Evolutionary conservation across 2,888 invertebrate species (phyloP).

Genomic region (Drosophila heteroneura): DNA sequence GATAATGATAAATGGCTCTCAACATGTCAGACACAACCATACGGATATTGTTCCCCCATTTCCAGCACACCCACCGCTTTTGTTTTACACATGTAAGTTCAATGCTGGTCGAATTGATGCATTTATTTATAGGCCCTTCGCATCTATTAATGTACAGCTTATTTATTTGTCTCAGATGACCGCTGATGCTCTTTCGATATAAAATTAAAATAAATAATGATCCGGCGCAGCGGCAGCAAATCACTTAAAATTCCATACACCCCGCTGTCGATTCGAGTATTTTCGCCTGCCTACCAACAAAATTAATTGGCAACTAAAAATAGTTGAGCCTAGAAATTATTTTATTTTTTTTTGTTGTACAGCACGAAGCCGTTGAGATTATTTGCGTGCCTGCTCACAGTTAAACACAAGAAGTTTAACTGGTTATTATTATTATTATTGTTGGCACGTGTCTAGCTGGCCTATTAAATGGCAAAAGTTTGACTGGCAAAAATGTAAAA

Average conservation of each 20-base stretch:
- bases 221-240: conserved; percentile 56
- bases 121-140: conserved; percentile 58
- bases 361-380: conserved; percentile 25
- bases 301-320: conserved; percentile 70
- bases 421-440: conserved; percentile 28
- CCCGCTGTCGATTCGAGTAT: conserved; percentile 36
- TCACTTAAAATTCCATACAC: conserved; percentile 72
- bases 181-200: conserved; percentile 10
- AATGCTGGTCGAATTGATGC: conserved; percentile 56
- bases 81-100: conserved; percentile 48
- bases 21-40: conserved; percentile 28
- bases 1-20: conserved; percentile 73
- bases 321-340: conserved; percentile 29
- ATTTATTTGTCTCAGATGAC: conserved; percentile 40
- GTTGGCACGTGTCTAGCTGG: conserved; percentile 38
- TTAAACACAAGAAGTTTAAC: conserved; percentile 52
- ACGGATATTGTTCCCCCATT: conserved; percentile 1
- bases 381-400: conserved; percentile 67
- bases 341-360: background rate
- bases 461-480: background rate
- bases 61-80: background rate
- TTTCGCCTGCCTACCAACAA: conserved; percentile 13
- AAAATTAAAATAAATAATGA: conserved; percentile 65
- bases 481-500: conserved; percentile 2
- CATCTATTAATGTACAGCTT: conserved; percentile 51